Percentiles rank a stretch among this genome's conserved stretches.
These are phyloP conservation scores for Chymomyza amoena DNA, from an alignment of 2,888 invertebrate species.

Conservation along the genomic window DNA sequence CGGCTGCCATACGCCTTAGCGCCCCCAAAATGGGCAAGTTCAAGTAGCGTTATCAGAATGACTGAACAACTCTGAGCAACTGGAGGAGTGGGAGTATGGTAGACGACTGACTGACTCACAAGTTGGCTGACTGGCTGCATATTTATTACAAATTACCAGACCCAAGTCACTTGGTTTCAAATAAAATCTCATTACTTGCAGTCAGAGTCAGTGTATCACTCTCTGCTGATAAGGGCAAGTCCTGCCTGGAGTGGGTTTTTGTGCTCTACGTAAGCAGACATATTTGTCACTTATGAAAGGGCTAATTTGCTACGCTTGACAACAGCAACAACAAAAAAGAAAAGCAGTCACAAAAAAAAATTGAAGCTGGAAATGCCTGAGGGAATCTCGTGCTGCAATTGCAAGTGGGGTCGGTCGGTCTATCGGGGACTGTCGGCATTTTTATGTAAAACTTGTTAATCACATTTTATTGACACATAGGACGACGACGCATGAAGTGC, in stretches of 20 bases:
- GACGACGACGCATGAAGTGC: constrained; percentile 1
- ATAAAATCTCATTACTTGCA: constrained; percentile 69
- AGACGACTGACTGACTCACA: constrained; percentile 3
- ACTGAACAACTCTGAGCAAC: constrained; percentile 9
- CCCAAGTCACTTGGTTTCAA: constrained; percentile 43
- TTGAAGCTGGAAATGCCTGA: constrained; percentile 38
- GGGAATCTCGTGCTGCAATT: constrained; percentile 33
- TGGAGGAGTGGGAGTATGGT: constrained; percentile 28
- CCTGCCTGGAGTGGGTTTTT: not conserved
- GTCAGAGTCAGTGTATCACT: constrained; percentile 21
- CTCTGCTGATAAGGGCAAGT: constrained; percentile 51
- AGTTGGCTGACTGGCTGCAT: constrained; percentile 46
- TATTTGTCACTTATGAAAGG: constrained; percentile 72
- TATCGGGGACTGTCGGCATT: constrained; percentile 51
- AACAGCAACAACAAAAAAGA: constrained; percentile 28
- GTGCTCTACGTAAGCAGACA: constrained; percentile 34
- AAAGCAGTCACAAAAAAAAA: not conserved
- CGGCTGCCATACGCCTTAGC: constrained; percentile 18
- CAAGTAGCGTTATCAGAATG: constrained; percentile 8
- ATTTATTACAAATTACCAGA: constrained; percentile 67
- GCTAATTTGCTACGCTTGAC: constrained; percentile 66
- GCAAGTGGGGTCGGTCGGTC: not conserved
- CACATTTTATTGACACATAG: constrained; percentile 69
- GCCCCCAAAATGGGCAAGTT: constrained; percentile 5
- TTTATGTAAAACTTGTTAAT: constrained; percentile 70